Evolutionary conservation across 2,113 vertebrate genomes (phyloP).

Genomic region (Notiomystis cincta): DNA sequence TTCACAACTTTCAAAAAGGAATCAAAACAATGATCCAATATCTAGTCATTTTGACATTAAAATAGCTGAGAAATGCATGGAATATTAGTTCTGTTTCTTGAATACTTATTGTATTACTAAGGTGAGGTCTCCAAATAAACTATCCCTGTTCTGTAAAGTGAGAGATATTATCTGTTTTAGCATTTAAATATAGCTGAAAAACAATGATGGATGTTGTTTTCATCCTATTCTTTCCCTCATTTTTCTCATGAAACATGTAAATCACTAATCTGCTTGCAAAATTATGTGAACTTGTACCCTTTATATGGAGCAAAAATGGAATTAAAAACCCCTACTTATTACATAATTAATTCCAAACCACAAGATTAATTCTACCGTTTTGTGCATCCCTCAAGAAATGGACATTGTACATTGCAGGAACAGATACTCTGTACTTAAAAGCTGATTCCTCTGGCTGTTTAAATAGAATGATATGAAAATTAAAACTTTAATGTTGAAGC

Average conservation of each 20-base stretch:
- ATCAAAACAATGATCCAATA: accelerated
- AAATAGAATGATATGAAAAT: not conserved
- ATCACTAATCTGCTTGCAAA: not conserved
- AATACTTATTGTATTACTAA: not conserved
- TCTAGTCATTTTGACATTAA: not conserved
- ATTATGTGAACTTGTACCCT: not conserved
- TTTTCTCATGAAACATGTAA: not conserved
- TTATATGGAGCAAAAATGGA: not conserved
- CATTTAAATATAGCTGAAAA: not conserved
- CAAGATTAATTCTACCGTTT: not conserved
- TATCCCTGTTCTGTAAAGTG: accelerated
- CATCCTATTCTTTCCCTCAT: not conserved
- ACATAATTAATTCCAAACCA: not conserved
- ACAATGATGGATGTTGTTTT: too few relatives aligned
- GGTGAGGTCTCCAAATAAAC: not conserved
- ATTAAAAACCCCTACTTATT: not conserved
- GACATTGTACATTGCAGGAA: not conserved
- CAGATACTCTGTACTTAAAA: not conserved
- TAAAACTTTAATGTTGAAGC: not conserved
- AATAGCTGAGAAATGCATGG: not conserved
- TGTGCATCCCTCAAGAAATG: not conserved
- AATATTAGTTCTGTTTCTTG: not conserved
- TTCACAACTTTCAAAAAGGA: not conserved
- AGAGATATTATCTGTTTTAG: not conserved
- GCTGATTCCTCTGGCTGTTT: not conserved